Evolutionary conservation across 2,797 vertebrate species (phyloP), one percentile per base, ranked within the genome.

Genomic region (Coendou prehensilis): DNA sequence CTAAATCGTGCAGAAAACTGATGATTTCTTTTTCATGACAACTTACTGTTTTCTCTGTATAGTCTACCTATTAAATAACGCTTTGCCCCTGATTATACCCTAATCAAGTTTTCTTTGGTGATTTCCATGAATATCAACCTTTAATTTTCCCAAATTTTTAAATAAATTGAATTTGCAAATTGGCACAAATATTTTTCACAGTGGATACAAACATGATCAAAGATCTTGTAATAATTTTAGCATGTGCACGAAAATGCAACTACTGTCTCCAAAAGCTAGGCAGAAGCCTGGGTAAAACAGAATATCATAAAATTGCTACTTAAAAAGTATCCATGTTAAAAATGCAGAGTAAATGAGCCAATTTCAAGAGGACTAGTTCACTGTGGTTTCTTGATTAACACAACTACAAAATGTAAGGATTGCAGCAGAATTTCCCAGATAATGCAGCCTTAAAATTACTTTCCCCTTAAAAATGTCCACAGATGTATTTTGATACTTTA

Each of bases 111-210:
- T 80, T 80, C 26, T 80, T 87, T 87, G n/a, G 56, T 52, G 18
- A 76, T 86, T 45, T 93, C 23, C 22, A 41, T 52, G n/a, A 82
- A 78, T 33, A 81, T 69, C 89, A 69, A 37, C 50, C 33, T 88
- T 88, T 86, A 90, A 79, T 45, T 63, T 94, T 78, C 61, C 23
- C 28, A 63, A 93, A 57, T 88, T 33, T 89, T 86, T 50, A 67
- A 71, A 41, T 78, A 83, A 67, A 41, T 50, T 57, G 26, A 93
- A 81, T 8, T 5, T 81, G 17, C 33, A 89, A 91, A 52, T 92
- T 33, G 81, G n/a, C 75, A 54, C 33, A 82, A 93, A 64, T 52
- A 11, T 1, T 76, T 45, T 87, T 93, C 73, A 64, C 15, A 78
- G 37, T 26, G 67, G 50, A 30, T 45, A 89, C 15, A 1, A 37